A percentile compares a stretch with the other conserved stretches of the same genome.
phyloP scores from a whole-genome alignment of 2,113 vertebrate species.

The Hippocampus comes region DNA sequence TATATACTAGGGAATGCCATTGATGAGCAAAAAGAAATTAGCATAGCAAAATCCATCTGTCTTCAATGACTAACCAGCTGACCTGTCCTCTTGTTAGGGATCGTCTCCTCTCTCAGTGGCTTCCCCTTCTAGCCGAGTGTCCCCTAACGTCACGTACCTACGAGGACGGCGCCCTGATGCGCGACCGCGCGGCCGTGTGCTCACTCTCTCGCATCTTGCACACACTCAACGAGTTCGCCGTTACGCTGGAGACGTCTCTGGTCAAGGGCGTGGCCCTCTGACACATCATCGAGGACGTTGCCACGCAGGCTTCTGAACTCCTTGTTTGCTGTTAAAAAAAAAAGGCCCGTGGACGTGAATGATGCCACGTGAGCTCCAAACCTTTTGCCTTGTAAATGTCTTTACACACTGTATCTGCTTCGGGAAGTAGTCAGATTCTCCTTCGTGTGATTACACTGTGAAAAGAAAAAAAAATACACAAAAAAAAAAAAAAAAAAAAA shows the following conservation, averaged over 20 bases:
- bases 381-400: constrained; percentile 60
- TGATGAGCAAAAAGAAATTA: neutral
- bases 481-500: constrained; percentile 21
- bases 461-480: constrained; percentile 47
- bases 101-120: constrained; percentile 87
- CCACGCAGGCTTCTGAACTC: neutral
- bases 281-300: constrained; percentile 26
- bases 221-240: constrained; percentile 87
- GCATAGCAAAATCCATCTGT: neutral
- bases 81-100: constrained; percentile 74
- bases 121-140: constrained; percentile 85
- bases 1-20: neutral
- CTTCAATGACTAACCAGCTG: neutral
- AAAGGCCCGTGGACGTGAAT: constrained; percentile 19
- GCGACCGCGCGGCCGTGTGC: constrained; percentile 82
- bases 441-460: constrained; percentile 67
- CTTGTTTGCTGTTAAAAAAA: neutral
- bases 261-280: constrained; percentile 94
- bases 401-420: constrained; percentile 46
- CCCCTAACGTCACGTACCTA: constrained; percentile 83
- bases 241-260: constrained; percentile 88
- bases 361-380: constrained; percentile 27
- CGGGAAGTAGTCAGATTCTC: constrained; percentile 46
- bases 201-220: constrained; percentile 87
- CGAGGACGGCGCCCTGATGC: constrained; percentile 86